These are phyloP conservation scores for Melanotaenia trifasciata DNA, from an alignment of 2,797 vertebrate genomes.

Conservation along the genomic window DNA sequence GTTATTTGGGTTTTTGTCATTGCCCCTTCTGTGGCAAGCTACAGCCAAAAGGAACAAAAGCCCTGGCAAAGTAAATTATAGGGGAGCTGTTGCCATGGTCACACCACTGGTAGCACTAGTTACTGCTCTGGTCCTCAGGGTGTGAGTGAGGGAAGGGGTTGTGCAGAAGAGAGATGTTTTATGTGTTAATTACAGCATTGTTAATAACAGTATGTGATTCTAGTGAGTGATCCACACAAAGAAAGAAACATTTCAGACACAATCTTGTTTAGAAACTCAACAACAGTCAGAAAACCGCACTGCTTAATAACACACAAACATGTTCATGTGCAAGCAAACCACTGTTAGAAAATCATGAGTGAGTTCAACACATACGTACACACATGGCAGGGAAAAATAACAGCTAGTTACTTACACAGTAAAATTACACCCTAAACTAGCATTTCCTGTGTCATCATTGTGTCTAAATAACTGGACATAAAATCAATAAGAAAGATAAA, in stretches of 20 bases:
- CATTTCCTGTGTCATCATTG: neutral
- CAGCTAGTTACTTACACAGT: neutral
- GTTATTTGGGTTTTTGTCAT: slow-evolving; percentile 56
- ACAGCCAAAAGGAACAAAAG: slow-evolving; percentile 69
- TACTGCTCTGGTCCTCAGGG: slow-evolving; percentile 56
- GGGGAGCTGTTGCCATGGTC: slow-evolving; percentile 79
- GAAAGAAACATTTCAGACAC: slow-evolving; percentile 7
- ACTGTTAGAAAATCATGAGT: neutral
- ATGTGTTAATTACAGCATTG: slow-evolving; percentile 69
- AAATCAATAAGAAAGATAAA: neutral
- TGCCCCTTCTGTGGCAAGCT: slow-evolving; percentile 42
- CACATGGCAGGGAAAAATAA: neutral
- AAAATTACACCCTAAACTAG: neutral
- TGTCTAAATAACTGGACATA: neutral
- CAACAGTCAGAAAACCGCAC: neutral
- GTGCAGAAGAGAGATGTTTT: slow-evolving; percentile 46
- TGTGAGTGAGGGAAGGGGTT: slow-evolving; percentile 31
- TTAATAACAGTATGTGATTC: slow-evolving; percentile 71
- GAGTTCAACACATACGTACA: neutral
- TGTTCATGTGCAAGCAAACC: neutral
- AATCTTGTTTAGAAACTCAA: neutral
- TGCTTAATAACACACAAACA: neutral
- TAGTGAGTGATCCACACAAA: slow-evolving; percentile 36
- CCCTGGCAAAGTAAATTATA: slow-evolving; percentile 69
- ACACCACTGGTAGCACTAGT: slow-evolving; percentile 58